Evolutionary conservation across 2,113 vertebrate species (phyloP).

Genomic region (Megaceryle maxima): DNA sequence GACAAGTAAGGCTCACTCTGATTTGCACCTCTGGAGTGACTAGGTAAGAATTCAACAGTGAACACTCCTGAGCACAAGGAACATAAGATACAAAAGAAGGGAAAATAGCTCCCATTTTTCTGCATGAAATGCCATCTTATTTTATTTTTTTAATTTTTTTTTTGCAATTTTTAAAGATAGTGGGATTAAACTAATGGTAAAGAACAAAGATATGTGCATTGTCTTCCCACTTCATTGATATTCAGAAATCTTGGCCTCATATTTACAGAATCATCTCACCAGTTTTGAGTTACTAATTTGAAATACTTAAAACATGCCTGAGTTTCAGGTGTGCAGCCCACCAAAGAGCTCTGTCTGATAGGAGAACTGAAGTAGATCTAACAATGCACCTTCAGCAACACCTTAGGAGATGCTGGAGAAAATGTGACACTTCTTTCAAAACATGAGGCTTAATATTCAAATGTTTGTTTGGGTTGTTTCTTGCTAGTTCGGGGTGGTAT

Average conservation of each 20-base stretch:
- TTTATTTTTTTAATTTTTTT: neutral
- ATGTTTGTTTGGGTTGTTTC: neutral
- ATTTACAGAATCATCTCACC: neutral
- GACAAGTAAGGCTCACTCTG: neutral
- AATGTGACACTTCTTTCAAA: neutral
- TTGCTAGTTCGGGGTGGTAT: neutral
- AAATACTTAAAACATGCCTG: neutral
- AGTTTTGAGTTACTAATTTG: neutral
- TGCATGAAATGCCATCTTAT: neutral
- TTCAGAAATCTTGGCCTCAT: fast-evolving
- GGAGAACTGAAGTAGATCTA: neutral
- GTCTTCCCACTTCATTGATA: neutral
- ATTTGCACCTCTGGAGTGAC: neutral
- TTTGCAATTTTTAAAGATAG: neutral
- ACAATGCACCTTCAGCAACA: neutral
- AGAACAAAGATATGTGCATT: neutral
- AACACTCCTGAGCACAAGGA: neutral
- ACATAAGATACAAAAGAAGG: neutral
- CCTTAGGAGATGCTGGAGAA: neutral
- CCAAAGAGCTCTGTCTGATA: neutral
- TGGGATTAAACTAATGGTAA: neutral
- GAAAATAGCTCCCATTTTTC: neutral
- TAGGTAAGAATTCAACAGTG: neutral
- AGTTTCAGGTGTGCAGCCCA: neutral
- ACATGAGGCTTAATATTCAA: neutral